Percentiles rank a stretch among this genome's conserved stretches.
These are phyloP conservation scores for Passer montanus DNA, from an alignment of 2,113 vertebrate genomes.

Conservation along the genomic window DNA sequence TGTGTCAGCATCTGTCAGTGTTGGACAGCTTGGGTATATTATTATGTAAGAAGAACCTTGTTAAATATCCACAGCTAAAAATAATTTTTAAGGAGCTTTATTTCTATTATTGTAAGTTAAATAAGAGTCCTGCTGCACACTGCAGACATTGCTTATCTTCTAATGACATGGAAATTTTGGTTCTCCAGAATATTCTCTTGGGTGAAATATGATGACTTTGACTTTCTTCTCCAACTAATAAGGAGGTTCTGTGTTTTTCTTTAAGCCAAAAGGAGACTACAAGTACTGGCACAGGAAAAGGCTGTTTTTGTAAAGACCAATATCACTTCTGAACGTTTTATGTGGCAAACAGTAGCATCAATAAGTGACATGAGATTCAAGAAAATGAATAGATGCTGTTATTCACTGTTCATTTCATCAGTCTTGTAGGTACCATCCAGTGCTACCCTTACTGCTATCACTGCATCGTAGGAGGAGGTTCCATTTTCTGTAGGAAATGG, in stretches of 20 bases:
- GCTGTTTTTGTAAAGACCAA: not conserved
- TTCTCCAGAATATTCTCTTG: not conserved
- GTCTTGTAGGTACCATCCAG: not conserved
- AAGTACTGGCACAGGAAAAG: not conserved
- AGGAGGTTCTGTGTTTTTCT: not conserved
- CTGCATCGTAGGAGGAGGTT: not conserved
- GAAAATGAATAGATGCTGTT: not conserved
- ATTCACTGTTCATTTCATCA: not conserved
- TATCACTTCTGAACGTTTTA: not conserved
- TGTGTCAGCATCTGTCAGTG: not conserved
- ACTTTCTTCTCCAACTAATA: slow-evolving; percentile 33
- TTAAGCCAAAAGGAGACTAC: not conserved
- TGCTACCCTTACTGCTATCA: not conserved
- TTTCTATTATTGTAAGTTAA: not conserved
- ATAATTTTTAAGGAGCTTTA: not conserved
- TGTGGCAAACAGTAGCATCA: not conserved
- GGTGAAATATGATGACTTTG: slow-evolving; percentile 10
- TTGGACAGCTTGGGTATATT: not conserved
- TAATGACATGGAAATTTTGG: not conserved
- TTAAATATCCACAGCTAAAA: slow-evolving; percentile 31
- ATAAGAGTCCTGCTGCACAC: not conserved
- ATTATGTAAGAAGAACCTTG: not conserved
- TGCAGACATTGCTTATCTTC: not conserved
- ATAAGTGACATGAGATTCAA: not conserved
- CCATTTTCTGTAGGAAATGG: not conserved